Evolutionary conservation across 2,888 invertebrate species (phyloP), one percentile per base, ranked within the genome.

Genomic region (Ommatoiulus sabulosus): DNA sequence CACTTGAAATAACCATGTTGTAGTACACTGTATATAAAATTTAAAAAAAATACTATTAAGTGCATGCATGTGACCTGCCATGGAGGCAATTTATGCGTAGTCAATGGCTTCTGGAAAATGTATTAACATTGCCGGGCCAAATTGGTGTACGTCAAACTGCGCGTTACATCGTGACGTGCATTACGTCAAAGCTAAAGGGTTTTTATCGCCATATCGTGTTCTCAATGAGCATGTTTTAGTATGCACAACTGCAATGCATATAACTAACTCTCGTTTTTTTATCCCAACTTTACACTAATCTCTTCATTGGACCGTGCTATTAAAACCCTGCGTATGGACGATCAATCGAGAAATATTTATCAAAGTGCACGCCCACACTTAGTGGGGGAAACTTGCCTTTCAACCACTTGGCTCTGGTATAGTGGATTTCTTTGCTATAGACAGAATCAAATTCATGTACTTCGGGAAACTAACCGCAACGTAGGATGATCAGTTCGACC

Each of bases 81-180:
- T 12, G 35, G 3, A 35, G 80, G 12, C 80, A 35, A 80, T 80
- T 80, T 80, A 80, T 80, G 35, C 80, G 35, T 35, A 35, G 80
- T 80, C 80, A 80, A 35, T 80, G 35, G 15, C 80, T 80, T 80
- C 35, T 8, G 80, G 35, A 80, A 80, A 80, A 80, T 80, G 80
- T 35, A 80, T 80, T 80, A 24, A 24, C 72, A 72, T 80, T 10
- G 35, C 35, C 35, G 80, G 80, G 12, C 80, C 80, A 80, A 80
- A 80, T 35, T 80, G 35, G 35, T 80, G 35, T 35, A 35, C 80
- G 35, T 80, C 35, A 80, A 80, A 80, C 80, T 35, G 80, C 80
- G 24, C 80, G 80, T 35, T n/a, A 80, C 35, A 80, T 80, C 35
- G 24, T 35, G 80, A 80, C 80, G n/a, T n/a, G n/a, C n/a, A n/a